Evolutionary conservation across 2,888 invertebrate genomes (phyloP).

Genomic region (Tillus elongatus): DNA sequence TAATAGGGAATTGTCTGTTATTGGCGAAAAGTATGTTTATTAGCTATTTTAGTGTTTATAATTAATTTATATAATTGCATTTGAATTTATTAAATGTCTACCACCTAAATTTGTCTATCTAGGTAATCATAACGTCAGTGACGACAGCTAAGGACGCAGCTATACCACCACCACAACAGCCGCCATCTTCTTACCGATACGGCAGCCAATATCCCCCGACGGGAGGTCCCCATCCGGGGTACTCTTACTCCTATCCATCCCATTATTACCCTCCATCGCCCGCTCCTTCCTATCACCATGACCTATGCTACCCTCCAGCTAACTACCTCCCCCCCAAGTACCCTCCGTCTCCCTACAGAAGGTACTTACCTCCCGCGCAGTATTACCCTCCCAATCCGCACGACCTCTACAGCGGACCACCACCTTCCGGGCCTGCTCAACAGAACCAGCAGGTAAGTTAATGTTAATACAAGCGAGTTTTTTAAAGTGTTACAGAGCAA

Average conservation of each 20-base stretch:
- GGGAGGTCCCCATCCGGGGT: slow-evolving; percentile 28
- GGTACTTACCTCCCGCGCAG: slow-evolving; percentile 38
- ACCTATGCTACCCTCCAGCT: slow-evolving; percentile 46
- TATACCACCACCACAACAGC: slow-evolving; percentile 44
- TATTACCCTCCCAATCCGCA: slow-evolving; percentile 46
- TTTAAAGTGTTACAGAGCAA: no score
- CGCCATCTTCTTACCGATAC: slow-evolving; percentile 40
- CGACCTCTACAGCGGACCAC: no score
- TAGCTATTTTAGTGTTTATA: no score
- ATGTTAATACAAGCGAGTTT: no score
- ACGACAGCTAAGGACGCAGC: slow-evolving; percentile 36
- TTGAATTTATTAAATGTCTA: no score
- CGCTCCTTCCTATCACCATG: slow-evolving; percentile 41
- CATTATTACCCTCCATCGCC: slow-evolving; percentile 46
- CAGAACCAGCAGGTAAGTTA: no score
- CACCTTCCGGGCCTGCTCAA: no score
- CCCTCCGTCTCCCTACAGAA: slow-evolving; percentile 31
- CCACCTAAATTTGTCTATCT: slow-evolving; percentile 16
- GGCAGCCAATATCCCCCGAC: slow-evolving; percentile 38
- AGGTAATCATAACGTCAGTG: slow-evolving; percentile 42
- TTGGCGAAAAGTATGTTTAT: no score
- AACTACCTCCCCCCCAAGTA: slow-evolving; percentile 35
- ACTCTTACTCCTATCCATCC: slow-evolving; percentile 36
- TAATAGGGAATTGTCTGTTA: no score
- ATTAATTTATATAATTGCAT: no score